Evolutionary conservation across 2,797 vertebrate species (phyloP), one percentile per base, ranked within the genome.

Genomic region (Lemur catta): DNA sequence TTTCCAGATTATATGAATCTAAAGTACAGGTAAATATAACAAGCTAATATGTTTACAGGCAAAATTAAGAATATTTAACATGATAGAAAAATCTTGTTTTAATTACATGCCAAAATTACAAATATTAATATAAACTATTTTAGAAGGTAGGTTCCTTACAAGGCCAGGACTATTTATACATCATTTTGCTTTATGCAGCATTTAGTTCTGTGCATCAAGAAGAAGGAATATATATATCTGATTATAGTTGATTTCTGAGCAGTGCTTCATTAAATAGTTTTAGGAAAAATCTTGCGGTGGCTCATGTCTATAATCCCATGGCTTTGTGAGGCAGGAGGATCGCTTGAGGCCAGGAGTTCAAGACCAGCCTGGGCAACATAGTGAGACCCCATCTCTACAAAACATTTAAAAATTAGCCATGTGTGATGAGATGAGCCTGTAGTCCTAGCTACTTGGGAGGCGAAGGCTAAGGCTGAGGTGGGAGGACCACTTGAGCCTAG

Each of bases 31-130:
- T 48, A 57, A 80, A 57, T 26, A 74, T 24, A 84, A 82, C 30
- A 65, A 84, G 78, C 48, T 81, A 43, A 71, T 26, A 85, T 41
- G 61, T 46, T 72, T 71, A 61, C 28, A 87, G 63, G 13, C 87
- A 88, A 78, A 84, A 59, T 65, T 69, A 92, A 92, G 28, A 92
- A 71, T 33, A 65, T n/a, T 89, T 65, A 85, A 74, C 52, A 85
- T 65, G n/a, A 48, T 71, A 69, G 55, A 85, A 57, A 57, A 24
- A 57, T 8, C 52, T 46, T 78, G 26, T 80, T 93, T 80, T 87
- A 72, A 80, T n/a, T 80, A 38, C n/a, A 72, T 63, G 22, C 11
- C 57, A 35, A 46, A 38, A 59, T 59, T 88, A 88, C 18, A 35
- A 41, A 88, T 38, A 11, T 57, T 57, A 57, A 57, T 57, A 63